phyloP scores from a whole-genome alignment of 1,140 invertebrate species.

The Ladona fulva region DNA sequence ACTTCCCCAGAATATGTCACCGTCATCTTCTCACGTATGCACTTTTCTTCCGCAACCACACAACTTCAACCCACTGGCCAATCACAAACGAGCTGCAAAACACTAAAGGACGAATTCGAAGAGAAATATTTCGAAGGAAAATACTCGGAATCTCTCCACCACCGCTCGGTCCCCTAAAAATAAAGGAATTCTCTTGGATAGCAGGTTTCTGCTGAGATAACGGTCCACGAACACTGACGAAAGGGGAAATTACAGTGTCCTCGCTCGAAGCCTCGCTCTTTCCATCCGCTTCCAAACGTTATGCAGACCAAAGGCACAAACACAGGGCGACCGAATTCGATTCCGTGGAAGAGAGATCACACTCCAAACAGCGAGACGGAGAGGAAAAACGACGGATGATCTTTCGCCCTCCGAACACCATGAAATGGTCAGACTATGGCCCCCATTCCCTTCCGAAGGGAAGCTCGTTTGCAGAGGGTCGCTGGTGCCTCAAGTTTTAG shows the following conservation, averaged over 20 bases:
- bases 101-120: neutral
- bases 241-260: no score
- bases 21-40: constrained; percentile 49
- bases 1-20: constrained; percentile 80
- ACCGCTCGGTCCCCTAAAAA: no score
- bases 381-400: neutral
- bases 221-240: no score
- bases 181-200: no score
- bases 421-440: neutral
- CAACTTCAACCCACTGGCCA: neutral
- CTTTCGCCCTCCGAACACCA: neutral
- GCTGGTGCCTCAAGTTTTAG: neutral
- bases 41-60: neutral
- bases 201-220: no score
- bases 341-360: neutral
- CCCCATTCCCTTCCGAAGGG: neutral
- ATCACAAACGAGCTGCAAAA: neutral
- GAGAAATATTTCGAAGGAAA: neutral
- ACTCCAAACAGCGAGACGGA: neutral
- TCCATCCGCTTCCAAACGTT: no score
- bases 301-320: neutral
- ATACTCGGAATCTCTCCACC: no score
- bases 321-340: neutral
- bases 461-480: neutral
- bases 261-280: no score